These are phyloP conservation scores for Diprion similis DNA, from an alignment of 1,140 invertebrate genomes.

Conservation along the genomic window DNA sequence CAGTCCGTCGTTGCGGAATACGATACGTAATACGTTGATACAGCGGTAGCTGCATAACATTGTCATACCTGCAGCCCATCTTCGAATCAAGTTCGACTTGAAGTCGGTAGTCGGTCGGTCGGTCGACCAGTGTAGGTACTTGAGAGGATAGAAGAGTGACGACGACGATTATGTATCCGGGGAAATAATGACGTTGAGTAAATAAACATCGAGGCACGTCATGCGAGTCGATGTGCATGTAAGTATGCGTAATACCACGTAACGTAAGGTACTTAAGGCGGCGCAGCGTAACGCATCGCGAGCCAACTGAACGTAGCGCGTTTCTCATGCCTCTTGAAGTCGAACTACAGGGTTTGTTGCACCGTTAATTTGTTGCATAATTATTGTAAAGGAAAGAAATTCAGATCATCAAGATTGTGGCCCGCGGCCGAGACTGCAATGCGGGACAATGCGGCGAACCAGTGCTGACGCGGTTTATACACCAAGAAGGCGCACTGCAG, in stretches of 20 bases:
- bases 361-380: slow-evolving; percentile 30
- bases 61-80: no score
- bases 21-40: no score
- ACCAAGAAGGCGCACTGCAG: not conserved
- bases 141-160: not conserved
- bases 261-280: not conserved
- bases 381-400: slow-evolving; percentile 31
- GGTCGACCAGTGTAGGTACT: no score
- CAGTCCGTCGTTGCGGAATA: no score
- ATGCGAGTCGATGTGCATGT: not conserved
- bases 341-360: not conserved
- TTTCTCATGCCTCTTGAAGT: not conserved
- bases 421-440: slow-evolving; percentile 5
- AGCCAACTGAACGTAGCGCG: not conserved
- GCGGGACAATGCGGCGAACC: slow-evolving; percentile 14
- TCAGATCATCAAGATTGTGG: slow-evolving; percentile 32
- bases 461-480: slow-evolving; percentile 6
- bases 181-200: not conserved
- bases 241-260: not conserved
- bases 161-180: not conserved
- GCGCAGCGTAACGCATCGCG: not conserved
- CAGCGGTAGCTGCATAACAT: no score
- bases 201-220: not conserved
- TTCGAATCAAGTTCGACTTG: no score
- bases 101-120: no score